phyloP scores from a whole-genome alignment of 2,797 vertebrate species.

The Pangasius krempfi region DNA sequence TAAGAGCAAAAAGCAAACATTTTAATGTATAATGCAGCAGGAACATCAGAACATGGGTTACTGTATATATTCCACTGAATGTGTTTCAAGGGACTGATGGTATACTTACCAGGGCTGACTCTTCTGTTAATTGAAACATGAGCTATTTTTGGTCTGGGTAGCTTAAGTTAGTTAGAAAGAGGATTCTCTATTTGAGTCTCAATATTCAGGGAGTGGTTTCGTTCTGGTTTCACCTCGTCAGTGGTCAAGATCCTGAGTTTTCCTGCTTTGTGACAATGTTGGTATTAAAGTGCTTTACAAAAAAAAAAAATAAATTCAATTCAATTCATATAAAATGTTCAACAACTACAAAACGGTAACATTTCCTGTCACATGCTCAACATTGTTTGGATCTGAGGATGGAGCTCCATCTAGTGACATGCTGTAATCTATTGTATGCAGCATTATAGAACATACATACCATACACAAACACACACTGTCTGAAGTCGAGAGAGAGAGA shows the following conservation, averaged over 20 bases:
- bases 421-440: neutral
- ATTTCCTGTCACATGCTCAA: neutral
- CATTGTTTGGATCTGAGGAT: constrained; percentile 22
- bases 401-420: constrained; percentile 50
- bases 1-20: neutral
- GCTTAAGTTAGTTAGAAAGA: neutral
- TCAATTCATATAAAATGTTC: neutral
- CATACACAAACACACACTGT: neutral
- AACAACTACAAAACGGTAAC: neutral
- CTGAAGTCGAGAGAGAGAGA: constrained; percentile 3
- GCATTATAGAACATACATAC: neutral
- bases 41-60: neutral
- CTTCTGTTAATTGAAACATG: neutral
- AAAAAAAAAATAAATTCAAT: too few species aligned
- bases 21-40: neutral
- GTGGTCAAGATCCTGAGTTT: too few species aligned
- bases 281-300: neutral
- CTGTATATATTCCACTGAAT: neutral
- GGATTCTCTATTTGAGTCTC: neutral
- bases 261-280: neutral
- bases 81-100: neutral
- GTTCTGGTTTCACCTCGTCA: neutral
- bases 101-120: neutral
- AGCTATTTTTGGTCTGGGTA: neutral
- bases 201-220: neutral